Evolutionary conservation across 2,888 invertebrate species (phyloP).

Genomic region (Agrotis exclamationis): DNA sequence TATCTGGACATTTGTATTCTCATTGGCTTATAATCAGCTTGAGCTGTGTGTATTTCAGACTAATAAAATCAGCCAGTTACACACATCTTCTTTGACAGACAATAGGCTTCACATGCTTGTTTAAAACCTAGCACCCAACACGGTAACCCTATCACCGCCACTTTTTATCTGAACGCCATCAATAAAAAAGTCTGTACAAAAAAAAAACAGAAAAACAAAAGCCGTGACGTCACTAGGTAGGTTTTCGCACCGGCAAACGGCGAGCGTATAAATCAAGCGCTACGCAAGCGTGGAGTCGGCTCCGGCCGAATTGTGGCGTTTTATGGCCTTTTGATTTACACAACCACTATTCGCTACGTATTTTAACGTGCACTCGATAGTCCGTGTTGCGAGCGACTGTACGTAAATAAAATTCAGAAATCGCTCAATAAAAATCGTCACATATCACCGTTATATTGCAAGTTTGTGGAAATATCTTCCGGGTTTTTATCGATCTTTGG

Average conservation of each 20-base stretch:
- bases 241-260: slow-evolving; percentile 87
- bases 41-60: neutral
- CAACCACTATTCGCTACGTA: slow-evolving; percentile 77
- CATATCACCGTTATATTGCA: slow-evolving; percentile 47
- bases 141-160: slow-evolving; percentile 80
- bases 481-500: slow-evolving; percentile 35
- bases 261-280: slow-evolving; percentile 87
- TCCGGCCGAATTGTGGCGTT: slow-evolving; percentile 83
- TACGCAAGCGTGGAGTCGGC: slow-evolving; percentile 86
- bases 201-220: slow-evolving; percentile 78
- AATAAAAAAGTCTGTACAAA: slow-evolving; percentile 83
- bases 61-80: neutral
- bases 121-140: slow-evolving; percentile 35
- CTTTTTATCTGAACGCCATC: slow-evolving; percentile 89
- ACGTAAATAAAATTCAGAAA: slow-evolving; percentile 70
- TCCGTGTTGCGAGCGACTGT: slow-evolving; percentile 67
- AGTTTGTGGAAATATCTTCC: slow-evolving; percentile 48
- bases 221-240: slow-evolving; percentile 89
- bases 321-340: slow-evolving; percentile 87
- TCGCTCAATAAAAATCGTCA: slow-evolving; percentile 66
- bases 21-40: neutral
- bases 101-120: slow-evolving; percentile 17
- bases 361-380: slow-evolving; percentile 77
- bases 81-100: neutral
- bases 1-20: neutral